Evolutionary conservation across 2,797 vertebrate species (phyloP).

Genomic region (Muscicapa comitata): DNA sequence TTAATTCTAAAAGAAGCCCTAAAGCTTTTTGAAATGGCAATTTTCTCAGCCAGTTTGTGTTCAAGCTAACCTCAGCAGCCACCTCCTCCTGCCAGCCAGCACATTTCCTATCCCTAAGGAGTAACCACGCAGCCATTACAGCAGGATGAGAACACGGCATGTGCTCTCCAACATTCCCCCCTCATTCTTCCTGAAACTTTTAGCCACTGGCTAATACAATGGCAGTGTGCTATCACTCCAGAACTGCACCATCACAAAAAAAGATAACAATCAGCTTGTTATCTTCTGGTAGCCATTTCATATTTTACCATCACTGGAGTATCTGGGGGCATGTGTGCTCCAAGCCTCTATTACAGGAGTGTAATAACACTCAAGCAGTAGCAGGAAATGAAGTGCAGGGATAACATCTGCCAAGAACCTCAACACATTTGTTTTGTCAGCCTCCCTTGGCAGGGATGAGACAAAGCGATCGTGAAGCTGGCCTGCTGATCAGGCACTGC

Average conservation of each 20-base stretch:
- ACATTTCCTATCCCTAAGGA: accelerated
- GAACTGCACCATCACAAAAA: neutral
- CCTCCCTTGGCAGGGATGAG: neutral
- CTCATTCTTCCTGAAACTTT: neutral
- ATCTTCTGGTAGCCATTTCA: neutral
- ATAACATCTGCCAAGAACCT: conserved; percentile 40
- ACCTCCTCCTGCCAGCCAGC: neutral
- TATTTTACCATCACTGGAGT: neutral
- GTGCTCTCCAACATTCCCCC: neutral
- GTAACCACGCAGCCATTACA: accelerated
- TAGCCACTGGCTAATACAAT: neutral
- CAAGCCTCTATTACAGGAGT: neutral
- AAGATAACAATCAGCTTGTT: neutral
- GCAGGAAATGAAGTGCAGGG: conserved; percentile 47
- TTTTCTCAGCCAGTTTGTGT: neutral
- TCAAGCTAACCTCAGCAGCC: neutral
- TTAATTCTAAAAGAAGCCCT: neutral
- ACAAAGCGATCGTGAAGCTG: neutral
- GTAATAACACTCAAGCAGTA: neutral
- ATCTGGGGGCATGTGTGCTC: neutral
- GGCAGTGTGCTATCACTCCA: neutral
- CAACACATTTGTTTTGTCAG: conserved; percentile 33
- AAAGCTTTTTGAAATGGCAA: neutral
- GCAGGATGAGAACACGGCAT: neutral
- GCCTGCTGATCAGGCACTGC: neutral